Base-by-base conservation (phyloP, 2,797 vertebrate genomes). In the Argyrosomus regius region DNA sequence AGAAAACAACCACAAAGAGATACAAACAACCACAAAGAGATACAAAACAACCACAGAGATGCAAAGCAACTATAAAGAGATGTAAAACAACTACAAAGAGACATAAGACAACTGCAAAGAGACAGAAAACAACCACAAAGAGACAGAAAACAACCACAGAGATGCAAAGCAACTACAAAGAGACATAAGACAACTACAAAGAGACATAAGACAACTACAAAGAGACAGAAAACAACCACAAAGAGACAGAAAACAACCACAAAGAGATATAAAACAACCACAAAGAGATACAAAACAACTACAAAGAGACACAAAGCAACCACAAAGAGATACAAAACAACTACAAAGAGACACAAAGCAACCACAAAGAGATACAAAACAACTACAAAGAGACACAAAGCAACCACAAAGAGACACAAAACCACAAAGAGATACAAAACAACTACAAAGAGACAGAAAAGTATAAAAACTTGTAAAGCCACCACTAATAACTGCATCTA, bases 361-460 rank as follows among this genome's bases (percentile, higher is more conserved):
- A 11, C 3, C 0, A 60, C 26, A 22, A 5, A 9, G 16, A 41
- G 5, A 20, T 18, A 4, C 2, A 1, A 13, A 61, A 11, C 1
- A 4, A 20, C 13, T 2, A 35, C n/a, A n/a, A 6, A n/a, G 2
- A 52, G 56, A 31, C 3, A 1, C 14, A 28, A 3, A 20, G 17
- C 0, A 3, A 7, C 3, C 0, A 64, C 17, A 22, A 4, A 22
- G 22, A 10, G n/a, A 50, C 0, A 1, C 3, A 18, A 24, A 26
- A 26, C 26, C 3, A 26, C 26, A 26, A 54, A 12, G 17, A 39
- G 7, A 59, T 1, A 0, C 14, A 28, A 20, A n/a, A 39, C 43
- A 14, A 50, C 6, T 2, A 64, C 5, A 50, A n/a, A n/a, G 12
- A 35, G 22, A 49, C 20, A 7, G 3, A 50, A 8, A n/a, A 17